Conservation (phyloP, 2,888 invertebrate genomes). For the Heliconius charithonia region DNA sequence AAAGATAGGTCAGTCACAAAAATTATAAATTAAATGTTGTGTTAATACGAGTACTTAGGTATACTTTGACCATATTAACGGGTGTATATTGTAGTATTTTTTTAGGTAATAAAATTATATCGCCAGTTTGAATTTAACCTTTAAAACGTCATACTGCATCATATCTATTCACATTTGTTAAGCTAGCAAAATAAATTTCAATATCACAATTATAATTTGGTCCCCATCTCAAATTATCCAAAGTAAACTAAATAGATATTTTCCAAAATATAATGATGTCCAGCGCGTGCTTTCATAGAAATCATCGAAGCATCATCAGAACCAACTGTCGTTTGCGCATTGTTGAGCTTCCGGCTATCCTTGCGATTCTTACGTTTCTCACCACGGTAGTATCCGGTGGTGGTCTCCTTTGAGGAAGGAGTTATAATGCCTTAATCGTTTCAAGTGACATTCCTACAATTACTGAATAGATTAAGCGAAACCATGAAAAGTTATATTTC, state of each 20-base stretch:
- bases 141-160: neutral
- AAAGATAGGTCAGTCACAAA: too few relatives aligned
- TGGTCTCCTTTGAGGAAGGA: conserved; percentile 52
- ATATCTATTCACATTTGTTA: neutral
- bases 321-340: conserved; percentile 53
- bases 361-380: conserved; percentile 29
- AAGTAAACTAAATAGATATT: conserved; percentile 18
- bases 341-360: conserved; percentile 52
- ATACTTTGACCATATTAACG: too few relatives aligned
- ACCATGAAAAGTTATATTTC: conserved; percentile 39
- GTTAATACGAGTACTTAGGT: too few relatives aligned
- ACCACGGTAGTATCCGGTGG: conserved; percentile 48
- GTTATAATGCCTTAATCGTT: conserved; percentile 48
- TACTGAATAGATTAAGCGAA: conserved; percentile 42
- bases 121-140: neutral
- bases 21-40: too few relatives aligned
- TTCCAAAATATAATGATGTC: conserved; percentile 49
- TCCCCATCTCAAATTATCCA: conserved; percentile 1
- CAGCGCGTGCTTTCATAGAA: conserved; percentile 52
- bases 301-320: conserved; percentile 52
- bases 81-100: too few relatives aligned
- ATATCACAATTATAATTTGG: neutral
- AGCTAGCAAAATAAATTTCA: neutral
- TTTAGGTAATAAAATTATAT: neutral
- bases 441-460: conserved; percentile 43